Evolutionary conservation across 2,888 invertebrate species (phyloP).

Genomic region (Ochlodes sylvanus): DNA sequence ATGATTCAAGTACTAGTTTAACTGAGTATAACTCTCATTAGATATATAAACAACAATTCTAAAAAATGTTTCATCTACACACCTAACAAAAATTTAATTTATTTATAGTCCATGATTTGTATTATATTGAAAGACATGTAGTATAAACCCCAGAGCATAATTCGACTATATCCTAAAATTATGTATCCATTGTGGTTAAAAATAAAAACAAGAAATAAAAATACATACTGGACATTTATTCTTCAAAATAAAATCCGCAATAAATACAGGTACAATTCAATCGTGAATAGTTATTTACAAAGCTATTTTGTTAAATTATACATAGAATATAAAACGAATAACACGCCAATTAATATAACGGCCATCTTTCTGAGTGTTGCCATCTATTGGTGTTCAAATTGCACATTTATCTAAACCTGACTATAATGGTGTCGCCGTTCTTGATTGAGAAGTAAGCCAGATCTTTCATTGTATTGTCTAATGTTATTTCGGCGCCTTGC

Average conservation of each 20-base stretch:
- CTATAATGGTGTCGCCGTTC: constrained; percentile 92
- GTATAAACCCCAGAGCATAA: too few relatives aligned
- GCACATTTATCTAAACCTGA: constrained; percentile 83
- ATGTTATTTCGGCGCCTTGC: constrained; percentile 87
- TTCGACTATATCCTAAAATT: too few relatives aligned
- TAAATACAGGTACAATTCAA: constrained; percentile 77
- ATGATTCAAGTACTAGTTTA: too few relatives aligned
- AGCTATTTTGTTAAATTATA: constrained; percentile 57
- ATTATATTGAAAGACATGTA: too few relatives aligned
- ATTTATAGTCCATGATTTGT: too few relatives aligned
- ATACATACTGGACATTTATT: constrained; percentile 76
- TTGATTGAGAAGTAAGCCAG: constrained; percentile 93
- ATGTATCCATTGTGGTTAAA: neutral
- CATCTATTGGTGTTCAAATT: constrained; percentile 40
- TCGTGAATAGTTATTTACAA: constrained; percentile 68
- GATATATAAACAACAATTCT: too few relatives aligned
- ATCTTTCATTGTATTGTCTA: constrained; percentile 94
- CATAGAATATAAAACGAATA: constrained; percentile 44
- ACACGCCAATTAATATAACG: constrained; percentile 50
- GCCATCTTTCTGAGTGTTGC: constrained; percentile 49
- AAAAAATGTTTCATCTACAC: too few relatives aligned
- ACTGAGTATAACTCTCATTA: too few relatives aligned
- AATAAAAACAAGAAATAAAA: constrained; percentile 57
- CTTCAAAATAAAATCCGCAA: constrained; percentile 63
- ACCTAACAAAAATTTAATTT: too few relatives aligned